These are phyloP conservation scores for Solenopsis fugax DNA, from an alignment of 1,140 invertebrate species.

Conservation along the genomic window DNA sequence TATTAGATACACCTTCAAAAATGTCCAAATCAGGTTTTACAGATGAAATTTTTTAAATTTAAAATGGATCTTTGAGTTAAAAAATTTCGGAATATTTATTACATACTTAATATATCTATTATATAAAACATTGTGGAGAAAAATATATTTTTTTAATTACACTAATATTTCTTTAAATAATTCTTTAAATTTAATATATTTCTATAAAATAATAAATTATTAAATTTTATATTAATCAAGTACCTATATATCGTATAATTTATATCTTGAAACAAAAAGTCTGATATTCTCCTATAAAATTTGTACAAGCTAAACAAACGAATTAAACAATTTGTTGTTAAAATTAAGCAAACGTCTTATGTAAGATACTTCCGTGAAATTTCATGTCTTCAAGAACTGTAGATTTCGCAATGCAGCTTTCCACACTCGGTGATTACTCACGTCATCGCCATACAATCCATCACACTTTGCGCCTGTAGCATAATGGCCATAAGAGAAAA, in stretches of 20 bases:
- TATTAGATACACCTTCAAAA: not conserved
- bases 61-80: too few relatives aligned
- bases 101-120: not conserved
- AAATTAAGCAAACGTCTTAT: not conserved
- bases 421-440: not conserved
- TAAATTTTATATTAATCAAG: too few relatives aligned
- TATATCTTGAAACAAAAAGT: not conserved
- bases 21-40: not conserved
- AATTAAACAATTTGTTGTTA: not conserved
- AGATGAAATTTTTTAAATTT: not conserved
- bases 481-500: slow-evolving; percentile 38
- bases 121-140: not conserved
- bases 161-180: not conserved
- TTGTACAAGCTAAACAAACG: not conserved
- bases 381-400: slow-evolving; percentile 3
- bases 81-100: not conserved
- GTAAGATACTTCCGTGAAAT: slow-evolving; percentile 14
- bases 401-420: slow-evolving; percentile 44
- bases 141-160: not conserved
- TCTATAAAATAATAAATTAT: too few relatives aligned
- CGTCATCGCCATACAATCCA: slow-evolving; percentile 35
- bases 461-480: slow-evolving; percentile 31
- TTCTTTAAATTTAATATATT: too few relatives aligned
- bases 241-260: not conserved
- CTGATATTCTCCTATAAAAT: not conserved